Percentiles rank a stretch among this genome's conserved stretches.
Evolutionary conservation across 2,113 vertebrate species (phyloP).

Genomic region (Corythornis cristatus): DNA sequence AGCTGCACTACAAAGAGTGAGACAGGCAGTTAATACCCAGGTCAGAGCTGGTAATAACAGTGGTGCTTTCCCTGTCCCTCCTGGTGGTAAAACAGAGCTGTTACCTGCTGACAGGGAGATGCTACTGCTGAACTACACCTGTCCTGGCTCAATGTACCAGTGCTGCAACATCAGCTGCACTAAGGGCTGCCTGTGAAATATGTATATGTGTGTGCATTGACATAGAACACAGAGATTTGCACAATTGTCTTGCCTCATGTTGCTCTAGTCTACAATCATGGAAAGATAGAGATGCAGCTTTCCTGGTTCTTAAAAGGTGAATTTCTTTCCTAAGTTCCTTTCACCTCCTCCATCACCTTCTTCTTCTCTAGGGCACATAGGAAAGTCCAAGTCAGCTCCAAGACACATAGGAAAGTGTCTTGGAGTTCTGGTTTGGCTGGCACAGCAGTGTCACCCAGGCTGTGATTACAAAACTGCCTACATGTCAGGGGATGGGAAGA

Average conservation of each 20-base stretch:
- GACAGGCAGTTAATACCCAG: not conserved
- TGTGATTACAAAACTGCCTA: not conserved
- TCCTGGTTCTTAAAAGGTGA: not conserved
- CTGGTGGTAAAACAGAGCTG: not conserved
- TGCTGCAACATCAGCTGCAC: rapidly evolving
- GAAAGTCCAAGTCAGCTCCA: not conserved
- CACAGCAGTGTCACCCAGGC: rapidly evolving
- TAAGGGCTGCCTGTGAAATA: not conserved
- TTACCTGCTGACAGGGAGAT: not conserved
- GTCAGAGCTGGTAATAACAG: not conserved
- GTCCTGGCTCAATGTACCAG: not conserved
- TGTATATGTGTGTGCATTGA: not conserved
- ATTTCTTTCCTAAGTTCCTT: not conserved
- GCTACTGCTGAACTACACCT: not conserved
- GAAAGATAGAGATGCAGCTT: not conserved
- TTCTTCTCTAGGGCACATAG: not conserved
- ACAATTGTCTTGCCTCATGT: not conserved
- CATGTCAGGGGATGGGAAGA: not conserved
- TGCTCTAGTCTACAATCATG: not conserved
- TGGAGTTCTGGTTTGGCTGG: not conserved
- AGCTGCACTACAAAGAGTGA: not conserved
- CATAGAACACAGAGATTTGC: not conserved
- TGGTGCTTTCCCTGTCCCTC: not conserved
- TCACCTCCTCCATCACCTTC: not conserved
- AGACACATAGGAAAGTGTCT: not conserved